A percentile compares a stretch with the other conserved stretches of the same genome.
These are phyloP conservation scores for Zootoca vivipara DNA, from an alignment of 2,113 vertebrate genomes.

Conservation along the genomic window DNA sequence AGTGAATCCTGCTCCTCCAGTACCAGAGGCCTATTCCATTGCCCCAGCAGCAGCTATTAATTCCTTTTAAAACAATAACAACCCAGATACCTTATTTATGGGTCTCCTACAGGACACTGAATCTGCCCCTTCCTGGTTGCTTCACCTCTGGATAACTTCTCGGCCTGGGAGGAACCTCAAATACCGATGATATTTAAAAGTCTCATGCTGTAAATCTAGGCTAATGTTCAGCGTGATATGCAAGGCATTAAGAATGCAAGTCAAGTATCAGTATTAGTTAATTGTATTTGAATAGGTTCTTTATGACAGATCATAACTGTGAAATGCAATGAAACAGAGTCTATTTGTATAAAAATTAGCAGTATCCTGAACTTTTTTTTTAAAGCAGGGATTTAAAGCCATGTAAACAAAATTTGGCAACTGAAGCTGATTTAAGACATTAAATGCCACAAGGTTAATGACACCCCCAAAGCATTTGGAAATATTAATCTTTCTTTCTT, in stretches of 20 bases:
- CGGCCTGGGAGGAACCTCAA: background rate
- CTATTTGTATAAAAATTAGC: background rate
- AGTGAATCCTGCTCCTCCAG: no score
- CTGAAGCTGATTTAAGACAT: background rate
- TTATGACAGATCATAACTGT: background rate
- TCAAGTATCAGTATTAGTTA: constrained; percentile 8
- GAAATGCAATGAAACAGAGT: background rate
- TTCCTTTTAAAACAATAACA: background rate
- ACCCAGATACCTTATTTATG: background rate
- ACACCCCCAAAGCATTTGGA: background rate
- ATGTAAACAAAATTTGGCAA: background rate
- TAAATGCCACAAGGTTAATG: background rate
- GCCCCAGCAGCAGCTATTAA: background rate
- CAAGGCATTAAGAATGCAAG: constrained; percentile 13
- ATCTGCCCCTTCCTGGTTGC: background rate
- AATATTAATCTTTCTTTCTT: background rate
- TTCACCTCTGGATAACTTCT: background rate
- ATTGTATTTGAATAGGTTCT: constrained; percentile 8
- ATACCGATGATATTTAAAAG: background rate
- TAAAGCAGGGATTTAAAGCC: constrained; percentile 1
- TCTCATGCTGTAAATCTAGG: background rate
- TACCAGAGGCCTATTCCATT: no score
- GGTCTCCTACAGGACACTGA: background rate
- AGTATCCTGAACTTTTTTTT: constrained; percentile 19
- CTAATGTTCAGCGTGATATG: background rate